A percentile compares a stretch with the other conserved stretches of the same genome.
phyloP scores from a whole-genome alignment of 2,797 vertebrate species.

The Pangasius macronema region DNA sequence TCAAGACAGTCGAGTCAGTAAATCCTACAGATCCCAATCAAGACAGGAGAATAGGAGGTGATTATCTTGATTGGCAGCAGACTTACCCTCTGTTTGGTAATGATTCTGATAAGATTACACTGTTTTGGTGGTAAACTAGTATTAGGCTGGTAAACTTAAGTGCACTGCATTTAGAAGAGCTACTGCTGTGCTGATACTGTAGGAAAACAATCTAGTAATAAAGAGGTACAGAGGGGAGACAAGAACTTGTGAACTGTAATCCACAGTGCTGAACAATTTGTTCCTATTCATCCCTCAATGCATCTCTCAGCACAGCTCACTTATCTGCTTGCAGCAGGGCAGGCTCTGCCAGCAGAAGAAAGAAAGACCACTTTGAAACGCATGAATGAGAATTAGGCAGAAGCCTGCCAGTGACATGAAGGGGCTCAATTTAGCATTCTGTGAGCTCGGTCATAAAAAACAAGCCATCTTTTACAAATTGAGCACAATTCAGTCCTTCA shows the following conservation, averaged over 20 bases:
- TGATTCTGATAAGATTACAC: constrained; percentile 35
- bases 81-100: constrained; percentile 26
- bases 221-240: neutral
- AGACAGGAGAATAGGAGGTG: neutral
- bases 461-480: constrained; percentile 49
- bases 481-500: constrained; percentile 31
- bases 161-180: constrained; percentile 3
- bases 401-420: constrained; percentile 40
- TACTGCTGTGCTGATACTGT: constrained; percentile 16
- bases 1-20: constrained; percentile 24
- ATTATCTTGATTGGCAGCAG: neutral
- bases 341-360: constrained; percentile 39
- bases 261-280: constrained; percentile 51
- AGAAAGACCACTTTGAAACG: constrained; percentile 53
- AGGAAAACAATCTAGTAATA: constrained; percentile 7
- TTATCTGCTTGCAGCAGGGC: constrained; percentile 50
- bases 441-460: constrained; percentile 34
- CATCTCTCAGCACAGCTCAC: constrained; percentile 51
- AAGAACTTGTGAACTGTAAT: constrained; percentile 32
- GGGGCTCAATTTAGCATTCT: constrained; percentile 42
- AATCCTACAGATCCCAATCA: constrained; percentile 23
- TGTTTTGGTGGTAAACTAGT: constrained; percentile 10
- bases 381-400: constrained; percentile 48
- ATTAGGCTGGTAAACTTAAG: neutral
- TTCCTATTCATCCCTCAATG: constrained; percentile 52